phyloP scores from a whole-genome alignment of 2,113 vertebrate species.

The Takifugu flavidus region DNA sequence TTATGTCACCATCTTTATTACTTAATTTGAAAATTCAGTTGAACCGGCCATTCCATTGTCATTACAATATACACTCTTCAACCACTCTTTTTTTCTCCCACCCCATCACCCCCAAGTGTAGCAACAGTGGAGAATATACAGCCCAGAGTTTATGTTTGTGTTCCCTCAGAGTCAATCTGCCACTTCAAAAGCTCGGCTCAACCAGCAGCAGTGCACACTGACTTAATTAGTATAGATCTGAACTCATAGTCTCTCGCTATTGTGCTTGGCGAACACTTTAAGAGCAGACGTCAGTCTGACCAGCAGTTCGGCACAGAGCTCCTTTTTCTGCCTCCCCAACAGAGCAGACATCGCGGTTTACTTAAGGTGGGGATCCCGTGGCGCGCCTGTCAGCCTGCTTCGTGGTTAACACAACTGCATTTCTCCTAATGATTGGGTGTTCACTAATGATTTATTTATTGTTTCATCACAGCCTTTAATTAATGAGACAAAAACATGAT shows the following conservation, averaged over 20 bases:
- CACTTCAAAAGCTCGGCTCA: slow-evolving; percentile 45
- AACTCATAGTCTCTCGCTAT: slow-evolving; percentile 57
- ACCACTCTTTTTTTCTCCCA: neutral
- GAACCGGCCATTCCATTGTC: too few species aligned
- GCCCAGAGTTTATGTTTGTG: slow-evolving; percentile 36
- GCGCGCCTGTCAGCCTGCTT: neutral
- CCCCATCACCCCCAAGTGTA: too few species aligned
- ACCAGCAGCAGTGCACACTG: slow-evolving; percentile 60
- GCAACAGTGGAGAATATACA: slow-evolving; percentile 11
- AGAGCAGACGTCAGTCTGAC: slow-evolving; percentile 61
- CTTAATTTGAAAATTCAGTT: too few species aligned
- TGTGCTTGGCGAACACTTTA: slow-evolving; percentile 69
- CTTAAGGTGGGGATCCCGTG: slow-evolving; percentile 52
- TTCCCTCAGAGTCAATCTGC: slow-evolving; percentile 50
- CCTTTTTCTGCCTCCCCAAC: slow-evolving; percentile 55
- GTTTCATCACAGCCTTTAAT: too few species aligned
- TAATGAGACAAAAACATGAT: too few species aligned
- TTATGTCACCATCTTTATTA: neutral
- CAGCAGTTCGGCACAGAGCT: slow-evolving; percentile 56
- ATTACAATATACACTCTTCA: too few species aligned
- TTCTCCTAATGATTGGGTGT: neutral
- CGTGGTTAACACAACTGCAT: neutral
- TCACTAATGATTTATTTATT: too few species aligned
- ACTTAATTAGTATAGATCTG: slow-evolving; percentile 69
- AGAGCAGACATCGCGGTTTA: slow-evolving; percentile 58